Evolutionary conservation across 2,797 vertebrate genomes (phyloP), one percentile per base, ranked within the genome.

Genomic region (Ctenochaetus hawaiiensis): DNA sequence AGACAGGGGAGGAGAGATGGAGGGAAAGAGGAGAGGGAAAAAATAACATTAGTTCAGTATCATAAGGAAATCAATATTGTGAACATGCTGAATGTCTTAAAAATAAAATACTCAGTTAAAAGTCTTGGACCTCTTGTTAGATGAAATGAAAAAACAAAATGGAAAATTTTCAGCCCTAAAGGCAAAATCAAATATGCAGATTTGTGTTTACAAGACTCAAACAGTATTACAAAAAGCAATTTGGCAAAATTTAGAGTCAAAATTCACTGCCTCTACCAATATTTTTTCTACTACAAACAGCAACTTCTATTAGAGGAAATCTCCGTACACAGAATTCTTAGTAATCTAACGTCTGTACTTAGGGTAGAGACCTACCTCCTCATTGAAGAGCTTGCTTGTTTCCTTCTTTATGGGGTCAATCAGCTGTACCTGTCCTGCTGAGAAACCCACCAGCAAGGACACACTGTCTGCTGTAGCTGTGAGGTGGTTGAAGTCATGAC

Each of bases 331-430:
- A 60, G 16, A 62, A 59, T 54, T 54, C 26, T 44, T 9, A 30
- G 18, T 20, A 39, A 78, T 76, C 16, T 20, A 51, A 30, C 6
- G 20, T 18, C 6, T 56, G 18, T 14, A 43, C 16, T 10, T 59
- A 37, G 39, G 16, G 5, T 7, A 8, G 17, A 17, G 49, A 96
- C 96, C 92, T 94, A 99, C 98, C 96, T 99, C 98, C 92, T 99
- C 98, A 85, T 99, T 99, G 94, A 99, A 99, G 89, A 99, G 95
- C 92, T 99, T 99, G 96, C 98, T 99, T 82, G 98, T 99, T 94
- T 99, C 98, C 96, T 99, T 99, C 95, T 99, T 99, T 95, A 99
- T 98, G 72, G 98, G 98, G 90, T 99, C 98, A 90, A 99, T 99
- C 90, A 99, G 98, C 91, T 99, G 98, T 80, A 99, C 97, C 94